Conservation (phyloP, 2,113 vertebrate genomes). For the Mirza zaza region DNA sequence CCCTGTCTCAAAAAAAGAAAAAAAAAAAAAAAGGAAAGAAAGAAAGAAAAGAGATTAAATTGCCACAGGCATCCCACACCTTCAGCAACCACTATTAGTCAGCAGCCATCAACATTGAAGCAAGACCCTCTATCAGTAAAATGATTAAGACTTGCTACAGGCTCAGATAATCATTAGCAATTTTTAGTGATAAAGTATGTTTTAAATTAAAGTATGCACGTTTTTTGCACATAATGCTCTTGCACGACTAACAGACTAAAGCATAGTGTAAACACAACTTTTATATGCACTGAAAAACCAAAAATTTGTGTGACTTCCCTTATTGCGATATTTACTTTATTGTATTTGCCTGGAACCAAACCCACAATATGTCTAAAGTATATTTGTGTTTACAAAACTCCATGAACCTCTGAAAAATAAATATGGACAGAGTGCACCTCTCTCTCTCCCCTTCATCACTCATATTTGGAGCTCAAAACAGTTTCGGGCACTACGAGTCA, state of each 20-base stretch:
- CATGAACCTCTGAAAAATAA: neutral
- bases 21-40: too few relatives aligned
- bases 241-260: neutral
- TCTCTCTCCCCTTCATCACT: too few relatives aligned
- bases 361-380: neutral
- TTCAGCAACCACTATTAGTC: too few relatives aligned
- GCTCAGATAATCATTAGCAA: too few relatives aligned
- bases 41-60: too few relatives aligned
- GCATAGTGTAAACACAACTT: neutral
- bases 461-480: neutral
- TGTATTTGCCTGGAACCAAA: neutral
- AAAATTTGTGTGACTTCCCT: neutral
- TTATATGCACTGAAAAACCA: neutral
- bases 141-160: too few relatives aligned
- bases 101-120: too few relatives aligned
- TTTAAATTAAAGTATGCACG: too few relatives aligned
- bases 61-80: too few relatives aligned
- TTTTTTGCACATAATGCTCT: neutral
- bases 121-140: too few relatives aligned
- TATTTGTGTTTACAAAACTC: neutral
- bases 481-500: neutral
- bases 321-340: neutral
- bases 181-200: too few relatives aligned
- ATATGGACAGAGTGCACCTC: neutral
- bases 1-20: too few relatives aligned